Base-by-base conservation (phyloP, 2,797 vertebrate genomes). In the Cyprinodon diabolis region DNA sequence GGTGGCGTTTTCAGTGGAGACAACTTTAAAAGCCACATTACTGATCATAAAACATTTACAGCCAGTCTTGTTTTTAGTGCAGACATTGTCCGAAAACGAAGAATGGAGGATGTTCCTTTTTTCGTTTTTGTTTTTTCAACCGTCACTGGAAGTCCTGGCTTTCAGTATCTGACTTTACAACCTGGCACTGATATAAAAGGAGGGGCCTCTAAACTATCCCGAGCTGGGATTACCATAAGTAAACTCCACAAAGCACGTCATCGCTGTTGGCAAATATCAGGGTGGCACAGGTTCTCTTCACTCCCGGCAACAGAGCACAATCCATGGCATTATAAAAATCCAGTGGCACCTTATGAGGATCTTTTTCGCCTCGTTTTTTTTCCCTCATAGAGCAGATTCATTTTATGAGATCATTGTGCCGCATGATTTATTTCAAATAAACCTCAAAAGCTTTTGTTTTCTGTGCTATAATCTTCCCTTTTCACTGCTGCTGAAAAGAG, bases 191-290 rank as follows among this genome's bases (percentile, higher is more conserved):
- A 89, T 87, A 93, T 91, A 91, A 93, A 92, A 89, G 87, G 62
- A 89, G 87, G 62, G 85, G 77, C 79, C 91, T 88, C 91, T 92
- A 90, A 92, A 90, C 85, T 89, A 89, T 52, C 69, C 80, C 4
- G 37, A 82, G 83, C 86, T 79, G 82, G 69, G 83, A 94, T 94
- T 93, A 93, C 88, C 92, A 94, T 92, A 94, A 92, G 90, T 91
- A 93, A 94, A 94, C 86, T 84, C 90, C 88, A 85, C 91, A 92
- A 92, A 90, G 83, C 84, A 84, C 89, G 89, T 94, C 91, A 93
- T 74, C 25, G 67, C 85, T 85, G 86, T 83, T 88, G 86, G 87
- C 89, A 92, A 93, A 93, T 84, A 91, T 83, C 87, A 86, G 86
- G 87, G 90, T 90, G 91, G 92, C 90, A 87, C 79, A 79, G 87